A percentile compares a stretch with the other conserved stretches of the same genome.
These are phyloP conservation scores for Zaprionus tsacasi DNA, from an alignment of 1,140 invertebrate species.

Conservation along the genomic window DNA sequence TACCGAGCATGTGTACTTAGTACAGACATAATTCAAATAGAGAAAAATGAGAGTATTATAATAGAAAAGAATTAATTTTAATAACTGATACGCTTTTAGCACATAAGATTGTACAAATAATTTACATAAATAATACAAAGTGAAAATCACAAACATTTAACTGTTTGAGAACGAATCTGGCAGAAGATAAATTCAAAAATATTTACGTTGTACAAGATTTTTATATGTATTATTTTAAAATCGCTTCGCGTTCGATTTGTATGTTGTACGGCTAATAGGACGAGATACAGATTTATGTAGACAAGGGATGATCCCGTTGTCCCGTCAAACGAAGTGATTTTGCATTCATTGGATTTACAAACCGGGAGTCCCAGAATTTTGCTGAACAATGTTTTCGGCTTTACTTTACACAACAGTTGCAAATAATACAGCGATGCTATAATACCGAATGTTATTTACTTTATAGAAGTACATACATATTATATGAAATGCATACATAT, in stretches of 20 bases:
- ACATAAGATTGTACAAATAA: slow-evolving; percentile 81
- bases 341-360: slow-evolving; percentile 32
- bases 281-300: slow-evolving; percentile 8
- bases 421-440: slow-evolving; percentile 43
- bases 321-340: slow-evolving; percentile 41
- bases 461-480: slow-evolving; percentile 72
- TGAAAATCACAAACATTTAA: slow-evolving; percentile 7
- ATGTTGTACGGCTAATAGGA: slow-evolving; percentile 38
- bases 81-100: slow-evolving; percentile 81
- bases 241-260: slow-evolving; percentile 21
- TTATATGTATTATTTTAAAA: slow-evolving; percentile 19
- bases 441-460: slow-evolving; percentile 79
- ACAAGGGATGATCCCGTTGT: slow-evolving; percentile 3
- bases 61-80: slow-evolving; percentile 75
- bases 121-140: slow-evolving; percentile 56
- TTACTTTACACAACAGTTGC: slow-evolving; percentile 47
- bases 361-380: slow-evolving; percentile 41
- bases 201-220: slow-evolving; percentile 11
- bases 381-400: slow-evolving; percentile 42
- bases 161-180: slow-evolving; percentile 8
- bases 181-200: slow-evolving; percentile 18
- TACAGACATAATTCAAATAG: slow-evolving; percentile 63
- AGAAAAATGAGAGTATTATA: slow-evolving; percentile 69
- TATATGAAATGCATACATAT: slow-evolving; percentile 51
- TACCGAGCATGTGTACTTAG: slow-evolving; percentile 46